Evolutionary conservation across 2,888 invertebrate species (phyloP).

Genomic region (Punctoribates punctum): DNA sequence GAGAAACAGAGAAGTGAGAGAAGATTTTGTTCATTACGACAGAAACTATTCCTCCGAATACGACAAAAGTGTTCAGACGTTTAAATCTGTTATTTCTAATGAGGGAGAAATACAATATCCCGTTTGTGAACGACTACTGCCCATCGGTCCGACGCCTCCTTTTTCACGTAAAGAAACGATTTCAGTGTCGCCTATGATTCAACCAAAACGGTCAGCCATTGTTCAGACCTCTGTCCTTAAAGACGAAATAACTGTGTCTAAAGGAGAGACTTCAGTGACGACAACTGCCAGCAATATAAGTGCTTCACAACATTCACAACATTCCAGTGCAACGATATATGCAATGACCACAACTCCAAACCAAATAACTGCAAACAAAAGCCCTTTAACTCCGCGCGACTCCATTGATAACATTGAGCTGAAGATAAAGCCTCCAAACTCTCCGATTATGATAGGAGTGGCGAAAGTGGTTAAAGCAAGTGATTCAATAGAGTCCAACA

Average conservation of each 20-base stretch:
- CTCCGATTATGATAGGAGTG: slow-evolving; percentile 22
- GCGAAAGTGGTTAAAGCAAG: slow-evolving; percentile 25
- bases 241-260: neutral
- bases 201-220: slow-evolving; percentile 18
- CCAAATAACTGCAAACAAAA: slow-evolving; percentile 11
- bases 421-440: neutral
- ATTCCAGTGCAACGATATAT: slow-evolving; percentile 27
- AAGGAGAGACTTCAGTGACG: neutral
- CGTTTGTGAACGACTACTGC: slow-evolving; percentile 60
- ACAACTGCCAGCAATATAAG: slow-evolving; percentile 11
- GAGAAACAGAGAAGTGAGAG: neutral
- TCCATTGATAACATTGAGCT: neutral
- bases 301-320: slow-evolving; percentile 7
- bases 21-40: slow-evolving; percentile 26
- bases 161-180: slow-evolving; percentile 2
- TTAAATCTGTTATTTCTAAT: neutral
- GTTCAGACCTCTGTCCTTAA: neutral
- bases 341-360: slow-evolving; percentile 20
- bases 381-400: neutral
- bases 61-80: slow-evolving; percentile 31
- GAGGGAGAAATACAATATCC: slow-evolving; percentile 50
- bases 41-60: neutral
- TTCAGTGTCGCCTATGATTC: neutral
- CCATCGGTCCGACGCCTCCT: slow-evolving; percentile 57
- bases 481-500: neutral